phyloP scores from a whole-genome alignment of 2,888 invertebrate genomes.

The Dicyrtoma fusca region DNA sequence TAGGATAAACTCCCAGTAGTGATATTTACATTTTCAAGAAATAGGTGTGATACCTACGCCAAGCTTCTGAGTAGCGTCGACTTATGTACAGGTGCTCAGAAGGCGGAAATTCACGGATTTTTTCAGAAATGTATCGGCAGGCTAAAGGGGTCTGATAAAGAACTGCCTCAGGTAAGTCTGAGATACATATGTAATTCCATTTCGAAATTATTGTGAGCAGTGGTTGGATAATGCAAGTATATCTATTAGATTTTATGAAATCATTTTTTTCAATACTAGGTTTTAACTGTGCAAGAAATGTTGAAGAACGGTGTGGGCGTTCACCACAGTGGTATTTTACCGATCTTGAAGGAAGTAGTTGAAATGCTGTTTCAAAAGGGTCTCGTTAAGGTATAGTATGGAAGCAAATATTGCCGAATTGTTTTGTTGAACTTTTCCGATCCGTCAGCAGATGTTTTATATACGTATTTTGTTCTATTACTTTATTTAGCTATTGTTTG shows the following conservation, averaged over 20 bases:
- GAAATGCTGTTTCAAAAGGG: slow-evolving; percentile 95
- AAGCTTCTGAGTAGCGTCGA: slow-evolving; percentile 67
- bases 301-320: slow-evolving; percentile 89
- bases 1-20: slow-evolving; percentile 88
- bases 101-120: slow-evolving; percentile 80
- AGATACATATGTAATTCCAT: not conserved
- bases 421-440: too few relatives aligned
- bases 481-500: slow-evolving; percentile 80
- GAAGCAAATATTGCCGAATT: slow-evolving; percentile 57
- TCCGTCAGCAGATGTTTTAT: too few relatives aligned
- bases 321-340: slow-evolving; percentile 97
- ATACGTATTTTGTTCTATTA: slow-evolving; percentile 15
- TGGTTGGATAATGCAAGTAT: too few relatives aligned
- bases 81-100: slow-evolving; percentile 82
- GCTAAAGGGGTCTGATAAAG: slow-evolving; percentile 82
- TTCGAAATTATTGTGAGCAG: too few relatives aligned
- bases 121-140: slow-evolving; percentile 80
- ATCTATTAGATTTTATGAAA: not conserved
- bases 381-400: slow-evolving; percentile 74
- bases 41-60: slow-evolving; percentile 75
- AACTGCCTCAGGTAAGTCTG: slow-evolving; percentile 77
- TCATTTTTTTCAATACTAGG: not conserved
- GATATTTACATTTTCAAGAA: slow-evolving; percentile 88
- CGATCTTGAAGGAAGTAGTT: slow-evolving; percentile 98
- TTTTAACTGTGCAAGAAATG: slow-evolving; percentile 66